Base-by-base conservation (phyloP, 2,113 vertebrate species). In the Muscicapa adusta region DNA sequence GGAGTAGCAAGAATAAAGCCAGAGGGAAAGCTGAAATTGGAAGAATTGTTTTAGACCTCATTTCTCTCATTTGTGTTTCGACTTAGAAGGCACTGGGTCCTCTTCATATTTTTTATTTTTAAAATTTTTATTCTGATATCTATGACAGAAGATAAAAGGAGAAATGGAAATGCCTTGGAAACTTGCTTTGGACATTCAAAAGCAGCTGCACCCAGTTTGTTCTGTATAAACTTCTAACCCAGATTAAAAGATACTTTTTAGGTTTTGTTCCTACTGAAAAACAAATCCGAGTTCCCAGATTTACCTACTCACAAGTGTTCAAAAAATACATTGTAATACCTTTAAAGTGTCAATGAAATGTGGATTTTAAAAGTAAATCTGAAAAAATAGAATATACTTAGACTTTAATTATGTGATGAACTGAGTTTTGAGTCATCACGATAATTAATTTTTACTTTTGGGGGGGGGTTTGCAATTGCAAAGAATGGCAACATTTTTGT, bases 1-100 rank as follows among this genome's bases (percentile, higher is more conserved):
- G 16, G 47, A 94, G 45, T 40, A 82, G 58, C 73, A 88, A 92
- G 48, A 93, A 89, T 76, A 89, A 94, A 96, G 89, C 80, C 84
- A 94, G 74, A 88, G 54, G 85, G 74, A 94, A 92, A 91, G 50
- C 33, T 89, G 84, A 85, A 94, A 92, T 82, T 66, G 50, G 54
- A 92, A 89, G 66, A 79, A 89, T 66, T 89, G 53, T 63, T 95
- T 92, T 70, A 82, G 42, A 79, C 18, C 75, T 92, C n/a, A 63
- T 57, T 88, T 89, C 17, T 65, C 12, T 92, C 34, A 70, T 88
- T 89, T 93, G 24, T 33, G 26, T 85, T 87, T 76, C 87, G 79
- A 86, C 47, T 60, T 85, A 58, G 13, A 58, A 26, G 54, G 38
- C 26, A 62, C 24, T 70, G 50, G n/a, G 50, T 73, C 54, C 14